These are phyloP conservation scores for Aleiodes sp. DNA, from an alignment of 1,140 invertebrate species.

Conservation along the genomic window DNA sequence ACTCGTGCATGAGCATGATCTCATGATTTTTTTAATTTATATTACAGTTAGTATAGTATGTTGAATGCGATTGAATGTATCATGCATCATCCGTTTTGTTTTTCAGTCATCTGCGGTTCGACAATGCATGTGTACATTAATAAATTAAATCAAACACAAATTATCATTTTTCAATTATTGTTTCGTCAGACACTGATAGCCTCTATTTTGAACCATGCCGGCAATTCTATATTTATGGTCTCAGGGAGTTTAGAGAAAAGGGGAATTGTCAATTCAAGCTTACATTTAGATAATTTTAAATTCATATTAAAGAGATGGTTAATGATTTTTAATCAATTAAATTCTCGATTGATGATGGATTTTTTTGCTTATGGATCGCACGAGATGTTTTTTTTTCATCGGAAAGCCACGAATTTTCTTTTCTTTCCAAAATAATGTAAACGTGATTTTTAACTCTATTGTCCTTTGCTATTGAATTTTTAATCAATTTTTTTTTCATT, in stretches of 20 bases:
- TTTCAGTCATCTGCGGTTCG: neutral
- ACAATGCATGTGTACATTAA: constrained; percentile 7
- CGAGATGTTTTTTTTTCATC: too few species aligned
- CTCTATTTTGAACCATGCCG: neutral
- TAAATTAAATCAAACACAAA: neutral
- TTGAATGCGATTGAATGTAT: neutral
- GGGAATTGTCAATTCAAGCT: neutral
- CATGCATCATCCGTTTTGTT: constrained; percentile 10
- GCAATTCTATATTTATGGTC: neutral
- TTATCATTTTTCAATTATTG: neutral
- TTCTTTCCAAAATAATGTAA: too few species aligned
- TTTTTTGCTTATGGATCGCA: too few species aligned
- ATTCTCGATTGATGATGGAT: too few species aligned
- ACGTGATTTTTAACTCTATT: too few species aligned
- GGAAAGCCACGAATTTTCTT: too few species aligned
- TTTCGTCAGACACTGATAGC: constrained; percentile 7
- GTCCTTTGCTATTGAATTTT: too few species aligned
- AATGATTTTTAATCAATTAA: too few species aligned
- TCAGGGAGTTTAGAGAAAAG: neutral
- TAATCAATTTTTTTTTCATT: too few species aligned
- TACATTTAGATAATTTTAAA: neutral
- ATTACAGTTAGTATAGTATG: constrained; percentile 15
- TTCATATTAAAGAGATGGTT: neutral
- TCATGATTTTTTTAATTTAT: neutral
- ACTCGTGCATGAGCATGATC: neutral